Base-by-base conservation (phyloP, 2,797 vertebrate genomes). In the Microcaecilia unicolor region DNA sequence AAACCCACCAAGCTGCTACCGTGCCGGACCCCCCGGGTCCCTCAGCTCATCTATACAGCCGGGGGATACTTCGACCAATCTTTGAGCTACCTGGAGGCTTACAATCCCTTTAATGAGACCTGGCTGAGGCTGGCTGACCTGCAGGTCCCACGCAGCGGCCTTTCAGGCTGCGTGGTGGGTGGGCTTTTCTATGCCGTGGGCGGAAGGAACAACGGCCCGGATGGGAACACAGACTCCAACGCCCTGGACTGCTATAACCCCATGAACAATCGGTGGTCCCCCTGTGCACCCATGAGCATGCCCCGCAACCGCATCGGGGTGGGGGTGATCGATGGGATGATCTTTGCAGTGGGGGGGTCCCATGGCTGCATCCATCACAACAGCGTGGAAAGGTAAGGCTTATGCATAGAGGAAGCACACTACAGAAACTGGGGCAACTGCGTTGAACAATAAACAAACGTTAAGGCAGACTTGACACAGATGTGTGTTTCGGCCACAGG, bases 191-290 rank as follows among this genome's bases (percentile, higher is more conserved):
- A 97, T 0, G 93, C 93, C 0, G 90, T 93, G 0, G 94, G 94
- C 0, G 93, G 92, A 1, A 61, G 93, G 9, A 98, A 98, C 51
- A 97, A 97, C 5, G 90, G 90, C 0, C 92, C 90, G 0, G 92
- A 97, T 0, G 93, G 93, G 11, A 97, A 97, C 74, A 90, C 86
- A 62, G 93, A 96, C 68, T 93, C 94, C 1, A 88, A 72, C 1
- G 74, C 90, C 3, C 50, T 97, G 46, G 93, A 97, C 41, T 94
- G 91, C 40, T 97, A 94, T 69, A 97, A 96, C 48, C 93, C 92
- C 15, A 90, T 98, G 85, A 96, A 90, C 63, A 88, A 96, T 70
- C 86, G 78, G 48, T 97, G 94, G 94, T 77, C 86, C 1, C 88
- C 89, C 1, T 96, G 93, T 2, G 76, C 92, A 0, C 73, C 91